phyloP scores from a whole-genome alignment of 2,797 vertebrate genomes.

The Ispidina picta region DNA sequence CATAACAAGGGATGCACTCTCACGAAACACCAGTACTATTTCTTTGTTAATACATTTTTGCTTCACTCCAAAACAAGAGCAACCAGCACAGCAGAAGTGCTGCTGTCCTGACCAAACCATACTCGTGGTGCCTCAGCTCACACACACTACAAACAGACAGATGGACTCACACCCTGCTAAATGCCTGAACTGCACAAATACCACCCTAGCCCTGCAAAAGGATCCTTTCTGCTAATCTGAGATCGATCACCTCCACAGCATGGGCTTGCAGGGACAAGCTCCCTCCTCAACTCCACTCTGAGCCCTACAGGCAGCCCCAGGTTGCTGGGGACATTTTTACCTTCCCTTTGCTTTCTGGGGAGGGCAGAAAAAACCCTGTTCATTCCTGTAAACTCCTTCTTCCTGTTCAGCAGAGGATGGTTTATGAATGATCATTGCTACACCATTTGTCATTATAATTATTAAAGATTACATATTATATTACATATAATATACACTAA shows the following conservation, averaged over 20 bases:
- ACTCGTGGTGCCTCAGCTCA: background rate
- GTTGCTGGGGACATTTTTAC: background rate
- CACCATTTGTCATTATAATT: background rate
- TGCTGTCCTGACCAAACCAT: background rate
- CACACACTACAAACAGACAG: background rate
- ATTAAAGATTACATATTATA: background rate
- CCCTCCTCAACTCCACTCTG: fast-evolving
- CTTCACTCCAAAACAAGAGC: background rate
- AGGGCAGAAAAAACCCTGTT: background rate
- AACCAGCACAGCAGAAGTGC: background rate
- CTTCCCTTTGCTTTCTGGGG: background rate
- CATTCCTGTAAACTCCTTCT: background rate
- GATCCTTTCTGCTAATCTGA: background rate
- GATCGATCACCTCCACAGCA: fast-evolving
- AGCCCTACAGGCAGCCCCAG: background rate
- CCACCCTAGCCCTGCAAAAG: background rate
- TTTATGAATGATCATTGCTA: background rate
- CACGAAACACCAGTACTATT: background rate
- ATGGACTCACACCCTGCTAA: background rate
- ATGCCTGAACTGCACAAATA: background rate
- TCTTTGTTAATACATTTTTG: background rate
- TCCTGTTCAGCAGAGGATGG: background rate
- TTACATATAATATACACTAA: background rate
- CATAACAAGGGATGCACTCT: background rate
- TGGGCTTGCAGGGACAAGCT: fast-evolving